Percentiles rank a stretch among this genome's conserved stretches.
Conservation (phyloP, 2,888 invertebrate species). For the Aradus depressus region DNA sequence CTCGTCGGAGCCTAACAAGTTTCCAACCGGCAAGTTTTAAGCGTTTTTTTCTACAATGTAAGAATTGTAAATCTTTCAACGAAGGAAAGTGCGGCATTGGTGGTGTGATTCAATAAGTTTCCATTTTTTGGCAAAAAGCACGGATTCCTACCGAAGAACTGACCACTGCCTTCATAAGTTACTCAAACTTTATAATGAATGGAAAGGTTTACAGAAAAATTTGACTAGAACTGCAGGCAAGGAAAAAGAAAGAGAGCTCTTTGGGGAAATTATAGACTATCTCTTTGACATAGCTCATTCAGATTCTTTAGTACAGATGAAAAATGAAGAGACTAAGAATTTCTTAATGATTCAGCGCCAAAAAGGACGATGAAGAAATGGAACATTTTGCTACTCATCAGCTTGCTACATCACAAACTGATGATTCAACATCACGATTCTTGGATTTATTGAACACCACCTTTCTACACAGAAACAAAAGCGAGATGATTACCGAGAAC, state of each 20-base stretch:
- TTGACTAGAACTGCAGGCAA: constrained; percentile 5
- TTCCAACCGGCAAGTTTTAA: too few species aligned
- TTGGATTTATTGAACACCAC: background rate
- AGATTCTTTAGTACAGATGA: background rate
- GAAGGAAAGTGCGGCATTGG: constrained; percentile 1
- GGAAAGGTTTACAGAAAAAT: constrained; percentile 15
- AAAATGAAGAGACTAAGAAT: background rate
- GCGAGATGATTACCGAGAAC: background rate
- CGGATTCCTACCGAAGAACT: constrained; percentile 3
- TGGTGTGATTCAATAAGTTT: constrained; percentile 4
- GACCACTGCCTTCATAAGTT: constrained; percentile 10
- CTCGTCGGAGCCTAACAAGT: too few species aligned
- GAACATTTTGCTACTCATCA: too few species aligned
- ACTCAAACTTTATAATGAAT: constrained; percentile 14
- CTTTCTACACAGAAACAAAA: background rate
- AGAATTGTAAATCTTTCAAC: constrained; percentile 2
- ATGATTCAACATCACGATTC: too few species aligned
- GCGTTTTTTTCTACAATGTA: constrained; percentile 2
- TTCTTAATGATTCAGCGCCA: background rate
- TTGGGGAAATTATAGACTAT: constrained; percentile 16
- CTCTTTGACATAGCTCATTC: constrained; percentile 14
- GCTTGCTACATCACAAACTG: too few species aligned
- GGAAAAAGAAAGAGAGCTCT: constrained; percentile 13
- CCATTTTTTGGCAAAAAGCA: constrained; percentile 11
- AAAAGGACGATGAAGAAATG: background rate